Evolutionary conservation across 2,113 vertebrate genomes (phyloP), one percentile per base, ranked within the genome.

Genomic region (Bagarius yarrelli): DNA sequence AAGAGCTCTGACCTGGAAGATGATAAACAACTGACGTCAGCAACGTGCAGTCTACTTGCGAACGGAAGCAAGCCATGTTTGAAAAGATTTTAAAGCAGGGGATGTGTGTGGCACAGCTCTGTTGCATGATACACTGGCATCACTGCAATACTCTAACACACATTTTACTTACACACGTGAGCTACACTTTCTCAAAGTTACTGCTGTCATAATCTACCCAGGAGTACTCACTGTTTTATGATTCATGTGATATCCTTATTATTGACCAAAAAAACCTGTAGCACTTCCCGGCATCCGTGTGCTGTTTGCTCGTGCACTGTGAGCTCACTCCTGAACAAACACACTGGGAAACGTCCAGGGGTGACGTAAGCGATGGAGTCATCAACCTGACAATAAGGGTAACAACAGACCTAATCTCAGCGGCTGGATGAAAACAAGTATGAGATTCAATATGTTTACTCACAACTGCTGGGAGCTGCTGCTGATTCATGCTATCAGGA

Each of bases 1-100:
- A n/a, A 80, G 89, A 87, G 85, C 55, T 21, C 82, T 76, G 80
- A 85, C 83, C 85, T 79, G 89, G 85, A 88, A 87, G 88, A 88
- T 85, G 80, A 91, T 92, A 93, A 93, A 93, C 91, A 93, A 88
- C 27, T 89, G 88, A 92, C 89, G 87, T 93, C 91, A 92, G 86
- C 82, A 85, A 86, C 82, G 85, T 81, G 78, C 56, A 83, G 84
- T 88, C 87, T 70, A 85, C 88, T 87, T 83, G 76, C 82, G 57
- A n/a, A 8, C n/a, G 56, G 50, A 83, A 72, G 36, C 52, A 4
- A 71, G 75, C 61, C 40, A 12, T 64, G 61, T 63, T 55, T 76
- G n/a, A 72, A 25, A 67, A 52, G 25, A n/a, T 44, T 80, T 79
- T 70, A 63, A 76, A 44, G 55, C 36, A 75, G 55, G 27, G 44